Evolutionary conservation across 2,797 vertebrate genomes (phyloP).

Genomic region (Craterocephalus amniculus): DNA sequence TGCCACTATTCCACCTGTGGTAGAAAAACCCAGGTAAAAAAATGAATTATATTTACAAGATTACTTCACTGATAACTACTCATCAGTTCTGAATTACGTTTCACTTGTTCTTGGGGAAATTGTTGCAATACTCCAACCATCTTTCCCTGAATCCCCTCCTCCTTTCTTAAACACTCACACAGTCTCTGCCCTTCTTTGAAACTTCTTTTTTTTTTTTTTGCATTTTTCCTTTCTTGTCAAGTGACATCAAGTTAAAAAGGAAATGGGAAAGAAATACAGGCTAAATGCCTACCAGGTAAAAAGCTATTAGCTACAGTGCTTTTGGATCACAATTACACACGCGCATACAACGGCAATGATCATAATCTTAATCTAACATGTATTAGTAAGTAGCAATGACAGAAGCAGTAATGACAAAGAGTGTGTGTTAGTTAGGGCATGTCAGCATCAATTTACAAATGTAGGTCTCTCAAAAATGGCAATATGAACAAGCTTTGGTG

Average conservation of each 20-base stretch:
- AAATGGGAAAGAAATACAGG: slow-evolving; percentile 33
- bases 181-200: slow-evolving; percentile 32
- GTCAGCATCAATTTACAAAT: slow-evolving; percentile 78
- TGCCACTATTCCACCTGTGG: slow-evolving; percentile 16
- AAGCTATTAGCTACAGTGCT: slow-evolving; percentile 61
- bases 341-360: slow-evolving; percentile 59
- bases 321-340: slow-evolving; percentile 70
- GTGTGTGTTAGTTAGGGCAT: slow-evolving; percentile 57
- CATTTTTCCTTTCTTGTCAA: slow-evolving; percentile 30
- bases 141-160: slow-evolving; percentile 45
- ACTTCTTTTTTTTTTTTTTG: slow-evolving; percentile 22
- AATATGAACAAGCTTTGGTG: slow-evolving; percentile 70
- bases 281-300: slow-evolving; percentile 49
- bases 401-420: slow-evolving; percentile 47
- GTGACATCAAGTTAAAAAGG: slow-evolving; percentile 42
- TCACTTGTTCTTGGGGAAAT: slow-evolving; percentile 28
- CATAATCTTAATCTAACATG: slow-evolving; percentile 60
- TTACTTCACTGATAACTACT: slow-evolving; percentile 27
- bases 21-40: slow-evolving; percentile 24
- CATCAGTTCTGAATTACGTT: slow-evolving; percentile 30
- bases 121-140: slow-evolving; percentile 19
- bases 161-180: slow-evolving; percentile 31
- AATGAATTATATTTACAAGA: slow-evolving; percentile 27
- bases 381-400: slow-evolving; percentile 66
- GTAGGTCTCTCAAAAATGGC: slow-evolving; percentile 68